Evolutionary conservation across 2,797 vertebrate genomes (phyloP), one percentile per base, ranked within the genome.

Genomic region (Lepidocolaptes lacrymiger): DNA sequence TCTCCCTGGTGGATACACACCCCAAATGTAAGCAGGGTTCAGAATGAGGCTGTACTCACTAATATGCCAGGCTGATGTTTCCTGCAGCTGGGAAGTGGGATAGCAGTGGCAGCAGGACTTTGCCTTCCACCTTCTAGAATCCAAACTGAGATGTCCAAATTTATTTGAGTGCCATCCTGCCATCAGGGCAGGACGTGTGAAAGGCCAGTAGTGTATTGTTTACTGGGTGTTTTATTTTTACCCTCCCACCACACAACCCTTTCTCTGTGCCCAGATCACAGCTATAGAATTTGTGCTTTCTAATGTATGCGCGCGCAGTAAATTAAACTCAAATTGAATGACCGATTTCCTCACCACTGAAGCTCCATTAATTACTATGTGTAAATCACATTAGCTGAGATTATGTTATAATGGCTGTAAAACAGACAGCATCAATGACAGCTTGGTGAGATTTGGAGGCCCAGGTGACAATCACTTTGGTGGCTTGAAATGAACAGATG

Each of bases 301-400:
- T 92, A 93, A 96, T 94, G 27, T 89, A 93, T 94, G 91, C 18
- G 2, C 17, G 22, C 67, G 81, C 93, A 93, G 82, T 95, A 94
- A 96, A 96, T 97, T 96, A 95, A 96, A 75, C 90, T 94, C 91
- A 86, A 89, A 85, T 63, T 78, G 87, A 94, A 93, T 63, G 88
- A 91, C 75, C 56, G 56, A 94, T 96, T 96, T 97, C 91, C 88
- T 96, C 94, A 77, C 85, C 52, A 28, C 86, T 94, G 89, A 95
- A 93, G 91, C 87, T 69, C 88, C 80, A 91, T 95, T 96, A 96
- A 97, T 97, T 96, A 95, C 93, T 84, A 5, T 54, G 48, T 76
- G 80, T 95, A 97, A 96, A 96, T 97, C 96, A 94, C 85, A 72
- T 81, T 89, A 88, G 34, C 86, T 77, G 93, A 91, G 90, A 94